These are phyloP conservation scores for Ephialtes manifestator DNA, from an alignment of 2,888 invertebrate species.

Conservation along the genomic window DNA sequence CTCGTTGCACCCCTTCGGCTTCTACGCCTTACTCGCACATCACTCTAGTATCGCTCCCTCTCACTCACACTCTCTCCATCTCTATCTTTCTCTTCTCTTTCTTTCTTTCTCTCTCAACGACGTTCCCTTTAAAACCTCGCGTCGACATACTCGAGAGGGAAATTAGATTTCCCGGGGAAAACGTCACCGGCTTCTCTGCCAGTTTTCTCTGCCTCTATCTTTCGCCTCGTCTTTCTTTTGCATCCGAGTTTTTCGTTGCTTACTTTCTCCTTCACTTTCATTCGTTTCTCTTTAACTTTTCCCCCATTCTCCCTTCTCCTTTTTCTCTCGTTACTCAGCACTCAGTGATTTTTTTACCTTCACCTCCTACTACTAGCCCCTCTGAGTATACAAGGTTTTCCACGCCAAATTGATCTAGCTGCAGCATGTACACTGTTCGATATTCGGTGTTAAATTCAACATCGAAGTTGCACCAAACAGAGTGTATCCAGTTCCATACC, in stretches of 20 bases:
- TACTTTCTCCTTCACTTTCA: constrained; percentile 38
- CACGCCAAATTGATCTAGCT: background rate
- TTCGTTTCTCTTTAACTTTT: constrained; percentile 58
- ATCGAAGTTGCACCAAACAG: no score
- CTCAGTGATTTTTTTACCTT: constrained; percentile 32
- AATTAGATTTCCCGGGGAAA: constrained; percentile 82
- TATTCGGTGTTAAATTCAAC: no score
- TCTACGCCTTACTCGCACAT: constrained; percentile 31
- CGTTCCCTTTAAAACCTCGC: constrained; percentile 68
- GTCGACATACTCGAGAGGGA: constrained; percentile 75
- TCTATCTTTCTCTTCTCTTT: constrained; percentile 7
- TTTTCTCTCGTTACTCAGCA: constrained; percentile 34
- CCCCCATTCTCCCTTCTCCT: constrained; percentile 5
- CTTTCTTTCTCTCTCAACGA: constrained; percentile 51
- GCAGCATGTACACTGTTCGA: background rate
- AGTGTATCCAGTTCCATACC: no score
- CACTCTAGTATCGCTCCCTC: constrained; percentile 36
- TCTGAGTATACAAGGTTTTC: background rate
- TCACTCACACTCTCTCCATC: constrained; percentile 32
- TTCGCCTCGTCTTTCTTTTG: background rate
- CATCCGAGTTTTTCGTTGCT: constrained; percentile 17
- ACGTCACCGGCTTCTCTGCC: constrained; percentile 62
- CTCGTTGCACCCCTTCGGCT: constrained; percentile 48
- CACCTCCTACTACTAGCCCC: background rate
- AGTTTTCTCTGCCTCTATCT: constrained; percentile 11